Conservation (phyloP, 2,888 invertebrate genomes). For the Synanthedon myopaeformis region DNA sequence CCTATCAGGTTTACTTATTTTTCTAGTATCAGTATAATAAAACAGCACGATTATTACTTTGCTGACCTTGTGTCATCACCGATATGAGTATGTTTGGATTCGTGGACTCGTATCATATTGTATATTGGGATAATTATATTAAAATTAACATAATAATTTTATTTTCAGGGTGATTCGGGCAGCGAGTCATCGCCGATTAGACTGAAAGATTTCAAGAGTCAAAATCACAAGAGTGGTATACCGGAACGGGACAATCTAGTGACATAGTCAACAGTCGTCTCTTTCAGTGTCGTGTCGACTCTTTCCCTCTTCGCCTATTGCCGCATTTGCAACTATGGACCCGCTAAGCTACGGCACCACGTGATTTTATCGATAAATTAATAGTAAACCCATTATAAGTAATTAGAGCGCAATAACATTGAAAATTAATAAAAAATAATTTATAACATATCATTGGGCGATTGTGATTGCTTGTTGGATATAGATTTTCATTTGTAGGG, state of each 20-base stretch:
- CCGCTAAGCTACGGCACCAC: constrained; percentile 6
- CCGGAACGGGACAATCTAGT: constrained; percentile 50
- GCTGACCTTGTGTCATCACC: too few relatives aligned
- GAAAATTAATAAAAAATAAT: constrained; percentile 39
- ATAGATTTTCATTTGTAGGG: constrained; percentile 59
- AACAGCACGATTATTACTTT: too few relatives aligned
- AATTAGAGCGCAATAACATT: constrained; percentile 59
- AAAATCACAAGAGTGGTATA: constrained; percentile 51
- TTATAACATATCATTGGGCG: constrained; percentile 72
- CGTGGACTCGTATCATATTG: too few relatives aligned
- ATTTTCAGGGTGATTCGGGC: constrained; percentile 72
- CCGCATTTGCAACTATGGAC: constrained; percentile 1
- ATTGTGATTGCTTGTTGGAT: constrained; percentile 70
- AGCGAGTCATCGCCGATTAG: constrained; percentile 75
- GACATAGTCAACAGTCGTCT: constrained; percentile 24
- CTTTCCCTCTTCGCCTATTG: background rate
- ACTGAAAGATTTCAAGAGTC: constrained; percentile 61
- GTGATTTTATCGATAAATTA: constrained; percentile 17
- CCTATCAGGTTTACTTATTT: background rate
- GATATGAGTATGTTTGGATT: too few relatives aligned
- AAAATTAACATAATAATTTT: too few relatives aligned
- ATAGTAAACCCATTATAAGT: background rate
- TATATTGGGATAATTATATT: too few relatives aligned
- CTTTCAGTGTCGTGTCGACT: background rate
- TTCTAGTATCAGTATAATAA: background rate